phyloP scores from a whole-genome alignment of 2,888 invertebrate genomes.

The Eumerus sabulonum region DNA sequence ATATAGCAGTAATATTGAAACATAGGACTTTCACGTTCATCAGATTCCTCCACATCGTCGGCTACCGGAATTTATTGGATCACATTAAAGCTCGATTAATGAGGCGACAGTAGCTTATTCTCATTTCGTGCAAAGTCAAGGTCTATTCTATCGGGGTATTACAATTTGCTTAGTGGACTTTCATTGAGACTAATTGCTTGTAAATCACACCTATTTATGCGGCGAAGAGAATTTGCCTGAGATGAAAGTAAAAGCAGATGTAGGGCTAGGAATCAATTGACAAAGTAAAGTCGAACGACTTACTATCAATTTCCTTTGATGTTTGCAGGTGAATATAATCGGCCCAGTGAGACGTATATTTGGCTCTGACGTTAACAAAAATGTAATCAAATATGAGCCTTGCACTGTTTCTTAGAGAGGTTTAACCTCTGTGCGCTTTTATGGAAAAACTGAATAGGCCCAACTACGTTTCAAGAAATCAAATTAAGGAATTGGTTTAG shows the following conservation, averaged over 20 bases:
- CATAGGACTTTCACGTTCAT: conserved; percentile 54
- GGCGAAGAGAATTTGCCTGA: neutral
- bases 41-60: conserved; percentile 30
- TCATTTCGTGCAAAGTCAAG: conserved; percentile 38
- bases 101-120: conserved; percentile 6
- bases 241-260: conserved; percentile 1
- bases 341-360: too few species aligned
- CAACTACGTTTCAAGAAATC: too few species aligned
- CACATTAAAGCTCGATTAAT: conserved; percentile 14
- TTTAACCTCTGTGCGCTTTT: too few species aligned
- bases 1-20: conserved; percentile 16
- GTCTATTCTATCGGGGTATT: conserved; percentile 2
- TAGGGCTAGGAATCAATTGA: neutral
- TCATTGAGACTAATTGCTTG: neutral
- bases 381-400: too few species aligned
- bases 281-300: neutral
- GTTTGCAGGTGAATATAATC: too few species aligned
- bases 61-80: conserved; percentile 5
- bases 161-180: conserved; percentile 15
- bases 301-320: neutral
- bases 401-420: too few species aligned
- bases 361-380: too few species aligned
- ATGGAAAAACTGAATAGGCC: too few species aligned
- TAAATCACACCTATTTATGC: neutral
- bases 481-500: too few species aligned